Base-by-base conservation (phyloP, 2,888 invertebrate genomes). In the Parelbella ahira region DNA sequence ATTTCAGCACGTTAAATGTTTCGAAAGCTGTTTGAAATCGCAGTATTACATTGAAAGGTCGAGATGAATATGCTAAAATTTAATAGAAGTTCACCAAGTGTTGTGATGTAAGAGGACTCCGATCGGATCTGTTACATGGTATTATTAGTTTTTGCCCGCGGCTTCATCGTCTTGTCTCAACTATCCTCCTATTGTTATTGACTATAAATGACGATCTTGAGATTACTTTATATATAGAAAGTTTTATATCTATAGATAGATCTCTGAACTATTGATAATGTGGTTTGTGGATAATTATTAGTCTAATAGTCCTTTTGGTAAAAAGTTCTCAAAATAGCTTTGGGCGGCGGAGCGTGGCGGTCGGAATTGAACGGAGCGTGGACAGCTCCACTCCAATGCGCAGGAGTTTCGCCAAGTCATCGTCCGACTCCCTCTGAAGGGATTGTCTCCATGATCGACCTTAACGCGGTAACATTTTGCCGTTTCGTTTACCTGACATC, bases 381-480 rank as follows among this genome's bases (percentile, higher is more conserved):
- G 56, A 53, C 44, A 54, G 70, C 62, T 67, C 51, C 73, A 75
- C 66, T 71, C 59, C 57, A 68, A 44, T 76, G 78, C 70, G 61
- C 75, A 66, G 51, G 60, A 62, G 68, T 63, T 48, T 34, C 61
- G 68, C 49, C 57, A 49, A 68, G 72, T 81, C 82, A 79, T 72
- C 63, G 48, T 25, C 20, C 20, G 25, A 5, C 30, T 34, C 49
- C 47, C 50, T 47, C 34, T 33, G n/a, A 33, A 37, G 37, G 37
- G 27, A n/a, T n/a, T n/a, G n/a, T n/a, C n/a, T n/a, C n/a, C n/a
- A n/a, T n/a, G n/a, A n/a, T n/a, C n/a, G n/a, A n/a, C n/a, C n/a
- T n/a, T n/a, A n/a, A n/a, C n/a, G n/a, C n/a, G n/a, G n/a, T n/a
- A n/a, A n/a, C n/a, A n/a, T n/a, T n/a, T n/a, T n/a, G n/a, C n/a